Base-by-base conservation (phyloP, 2,113 vertebrate genomes). In the Australoheros scitulus region DNA sequence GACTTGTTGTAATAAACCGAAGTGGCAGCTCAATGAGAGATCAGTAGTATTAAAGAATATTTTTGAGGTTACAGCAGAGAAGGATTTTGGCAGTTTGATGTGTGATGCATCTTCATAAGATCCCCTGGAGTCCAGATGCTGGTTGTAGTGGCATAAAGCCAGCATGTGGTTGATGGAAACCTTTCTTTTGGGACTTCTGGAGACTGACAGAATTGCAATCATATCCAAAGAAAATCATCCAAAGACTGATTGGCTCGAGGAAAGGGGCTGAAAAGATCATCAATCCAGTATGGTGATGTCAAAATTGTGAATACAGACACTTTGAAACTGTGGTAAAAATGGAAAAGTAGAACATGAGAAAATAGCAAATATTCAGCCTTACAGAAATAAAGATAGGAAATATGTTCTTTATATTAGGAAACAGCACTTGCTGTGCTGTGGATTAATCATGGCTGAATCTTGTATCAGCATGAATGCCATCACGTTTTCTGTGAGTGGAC, bases 1-100 rank as follows among this genome's bases (percentile, higher is more conserved):
- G 43, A 72, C 47, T 72, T 72, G 11, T 55, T 72, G 32, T 43
- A 2, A 52, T 43, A 65, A 29, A 52, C 47, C 18, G 43, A 72
- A 72, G 26, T 72, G 65, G 47, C 47, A 52, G 43, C 41, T 72
- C 68, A 72, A 55, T 72, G 17, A 72, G 68, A 72, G 26, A 72
- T 72, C 68, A 72, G 43, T 63, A 63, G 47, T 55, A 68, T 58
- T 29, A 72, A 68, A 58, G 34, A 57, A 75, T 24, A 58, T 59
- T 47, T 77, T 68, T 77, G 52, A 83, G 55, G 81, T 77, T 77
- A 77, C 36, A 61, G 64, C 61, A 50, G 74, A 68, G 38, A 77
- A 58, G 32, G 61, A 72, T 59, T 68, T 64, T 83, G 81, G 74
- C 81, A 68, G 61, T 59, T 65, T 26, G 26, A 36, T 77, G 52